Conservation (phyloP, 2,888 invertebrate genomes). For the Drosophila incognita region DNA sequence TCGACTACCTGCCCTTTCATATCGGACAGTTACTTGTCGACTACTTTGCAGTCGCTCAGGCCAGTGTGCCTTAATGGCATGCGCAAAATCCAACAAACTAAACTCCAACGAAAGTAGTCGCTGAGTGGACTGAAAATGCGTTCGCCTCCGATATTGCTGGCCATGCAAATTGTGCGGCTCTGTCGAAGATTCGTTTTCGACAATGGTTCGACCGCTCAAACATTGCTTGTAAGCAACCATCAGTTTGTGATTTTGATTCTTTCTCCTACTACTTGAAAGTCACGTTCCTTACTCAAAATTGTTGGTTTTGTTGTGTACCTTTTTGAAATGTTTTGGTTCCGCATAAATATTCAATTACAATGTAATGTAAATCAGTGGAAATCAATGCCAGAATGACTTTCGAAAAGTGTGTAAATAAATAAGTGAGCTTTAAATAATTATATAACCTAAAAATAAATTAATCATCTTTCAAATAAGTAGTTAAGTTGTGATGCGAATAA, state of each 20-base stretch:
- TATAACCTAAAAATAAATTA: neutral
- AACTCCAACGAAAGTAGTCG: constrained; percentile 43
- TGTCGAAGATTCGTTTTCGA: constrained; percentile 27
- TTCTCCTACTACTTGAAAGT: constrained; percentile 25
- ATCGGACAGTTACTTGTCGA: constrained; percentile 32
- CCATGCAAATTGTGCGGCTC: constrained; percentile 52
- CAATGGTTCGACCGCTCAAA: constrained; percentile 14
- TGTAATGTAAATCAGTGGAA: constrained; percentile 5
- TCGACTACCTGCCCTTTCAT: constrained; percentile 51
- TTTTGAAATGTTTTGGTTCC: constrained; percentile 39
- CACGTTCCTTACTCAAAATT: constrained; percentile 17
- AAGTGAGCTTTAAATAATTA: neutral
- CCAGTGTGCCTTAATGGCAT: constrained; percentile 58
- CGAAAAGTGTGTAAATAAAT: neutral
- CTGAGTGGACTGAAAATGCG: constrained; percentile 60
- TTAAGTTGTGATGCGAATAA: neutral
- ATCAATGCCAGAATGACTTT: neutral
- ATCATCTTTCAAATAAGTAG: neutral
- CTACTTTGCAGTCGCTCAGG: constrained; percentile 20
- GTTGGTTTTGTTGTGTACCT: constrained; percentile 2
- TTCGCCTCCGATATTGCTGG: constrained; percentile 49
- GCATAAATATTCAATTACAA: constrained; percentile 43
- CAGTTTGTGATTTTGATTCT: constrained; percentile 19
- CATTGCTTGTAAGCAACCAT: constrained; percentile 6
- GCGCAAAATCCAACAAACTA: constrained; percentile 49